phyloP scores from a whole-genome alignment of 2,113 vertebrate genomes.

The Upupa epops region DNA sequence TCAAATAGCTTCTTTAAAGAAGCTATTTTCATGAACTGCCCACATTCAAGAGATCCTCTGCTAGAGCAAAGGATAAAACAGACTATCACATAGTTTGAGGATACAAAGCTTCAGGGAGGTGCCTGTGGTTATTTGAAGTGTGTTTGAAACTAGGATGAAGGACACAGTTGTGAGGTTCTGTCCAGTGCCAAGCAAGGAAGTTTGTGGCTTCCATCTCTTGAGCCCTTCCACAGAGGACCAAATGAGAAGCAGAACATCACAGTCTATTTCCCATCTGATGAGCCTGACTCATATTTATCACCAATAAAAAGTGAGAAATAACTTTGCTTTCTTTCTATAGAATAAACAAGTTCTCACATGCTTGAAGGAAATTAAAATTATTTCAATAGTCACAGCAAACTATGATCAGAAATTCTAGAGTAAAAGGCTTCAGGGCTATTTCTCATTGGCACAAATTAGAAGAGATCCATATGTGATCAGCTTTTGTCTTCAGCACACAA shows the following conservation, averaged over 20 bases:
- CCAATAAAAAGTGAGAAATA: neutral
- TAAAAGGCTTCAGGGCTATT: neutral
- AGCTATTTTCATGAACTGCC: neutral
- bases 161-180: neutral
- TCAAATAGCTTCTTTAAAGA: neutral
- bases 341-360: neutral
- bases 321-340: neutral
- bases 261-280: neutral
- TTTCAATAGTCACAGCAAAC: neutral
- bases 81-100: neutral
- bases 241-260: neutral
- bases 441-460: neutral
- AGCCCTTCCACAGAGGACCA: neutral
- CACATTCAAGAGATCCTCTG: neutral
- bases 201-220: neutral
- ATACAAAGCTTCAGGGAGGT: neutral
- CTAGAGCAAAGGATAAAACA: neutral
- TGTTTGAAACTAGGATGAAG: neutral
- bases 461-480: conserved; percentile 4
- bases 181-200: neutral
- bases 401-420: neutral
- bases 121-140: neutral
- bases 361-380: neutral
- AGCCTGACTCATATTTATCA: neutral
- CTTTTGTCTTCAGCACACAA: conserved; percentile 39